Percentiles rank a stretch among this genome's conserved stretches.
Evolutionary conservation across 2,113 vertebrate species (phyloP).

Genomic region (Hemichromis elongatus): DNA sequence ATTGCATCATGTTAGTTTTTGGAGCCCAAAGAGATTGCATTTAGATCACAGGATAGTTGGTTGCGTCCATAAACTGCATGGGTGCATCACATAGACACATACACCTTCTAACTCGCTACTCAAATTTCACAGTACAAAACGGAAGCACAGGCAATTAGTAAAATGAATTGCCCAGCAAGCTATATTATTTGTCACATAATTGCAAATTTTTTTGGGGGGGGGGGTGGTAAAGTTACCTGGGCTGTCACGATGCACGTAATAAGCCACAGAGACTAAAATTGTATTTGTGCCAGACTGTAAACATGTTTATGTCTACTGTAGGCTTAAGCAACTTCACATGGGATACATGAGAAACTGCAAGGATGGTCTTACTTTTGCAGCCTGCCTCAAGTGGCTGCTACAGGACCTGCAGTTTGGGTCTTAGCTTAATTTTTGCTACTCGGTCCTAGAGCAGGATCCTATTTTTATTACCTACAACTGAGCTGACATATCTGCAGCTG

Average conservation of each 20-base stretch:
- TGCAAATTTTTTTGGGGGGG: no score
- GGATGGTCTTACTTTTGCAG: neutral
- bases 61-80: neutral
- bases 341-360: neutral
- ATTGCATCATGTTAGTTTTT: neutral
- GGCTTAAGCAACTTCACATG: neutral
- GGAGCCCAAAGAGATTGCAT: neutral
- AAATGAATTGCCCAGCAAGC: neutral
- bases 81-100: neutral
- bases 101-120: neutral
- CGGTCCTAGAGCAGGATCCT: neutral
- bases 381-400: neutral
- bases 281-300: neutral
- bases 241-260: neutral
- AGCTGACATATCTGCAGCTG: neutral
- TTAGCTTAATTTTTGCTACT: neutral
- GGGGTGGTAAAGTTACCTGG: neutral
- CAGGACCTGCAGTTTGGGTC: neutral
- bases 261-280: neutral
- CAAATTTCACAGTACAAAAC: neutral
- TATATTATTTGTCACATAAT: neutral
- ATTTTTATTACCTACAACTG: neutral
- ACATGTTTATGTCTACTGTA: neutral
- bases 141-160: no score
- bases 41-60: neutral